Evolutionary conservation across 2,888 invertebrate species (phyloP).

Genomic region (Boloria euphrosyne): DNA sequence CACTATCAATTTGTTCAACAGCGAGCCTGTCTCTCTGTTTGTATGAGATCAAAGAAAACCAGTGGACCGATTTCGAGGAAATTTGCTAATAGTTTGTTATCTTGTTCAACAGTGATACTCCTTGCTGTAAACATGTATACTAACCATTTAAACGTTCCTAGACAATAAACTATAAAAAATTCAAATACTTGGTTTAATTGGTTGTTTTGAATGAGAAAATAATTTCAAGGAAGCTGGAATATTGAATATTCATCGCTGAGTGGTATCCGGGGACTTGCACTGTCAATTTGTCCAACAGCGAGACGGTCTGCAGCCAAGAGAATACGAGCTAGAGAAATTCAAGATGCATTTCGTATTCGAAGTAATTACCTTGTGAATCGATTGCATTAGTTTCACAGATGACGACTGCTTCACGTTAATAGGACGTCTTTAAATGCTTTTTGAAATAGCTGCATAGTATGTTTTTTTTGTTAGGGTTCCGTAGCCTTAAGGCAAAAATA

Average conservation of each 20-base stretch:
- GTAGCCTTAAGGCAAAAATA: too few relatives aligned
- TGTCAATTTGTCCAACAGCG: constrained; percentile 57
- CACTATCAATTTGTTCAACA: constrained; percentile 57
- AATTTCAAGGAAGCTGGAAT: constrained; percentile 41
- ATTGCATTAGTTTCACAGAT: not conserved
- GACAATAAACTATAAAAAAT: too few relatives aligned
- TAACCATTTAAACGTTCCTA: too few relatives aligned
- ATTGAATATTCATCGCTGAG: constrained; percentile 48
- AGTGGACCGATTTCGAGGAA: too few relatives aligned
- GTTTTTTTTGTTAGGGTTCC: too few relatives aligned
- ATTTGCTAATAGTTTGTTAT: too few relatives aligned
- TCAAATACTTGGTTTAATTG: too few relatives aligned
- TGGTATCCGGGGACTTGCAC: constrained; percentile 47
- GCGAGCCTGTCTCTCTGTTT: constrained; percentile 45
- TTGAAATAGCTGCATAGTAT: too few relatives aligned
- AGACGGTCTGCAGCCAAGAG: constrained; percentile 48
- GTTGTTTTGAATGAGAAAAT: not conserved
- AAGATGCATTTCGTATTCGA: constrained; percentile 16
- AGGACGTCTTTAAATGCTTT: too few relatives aligned
- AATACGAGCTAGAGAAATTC: constrained; percentile 17
- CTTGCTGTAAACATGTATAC: too few relatives aligned
- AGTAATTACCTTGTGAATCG: constrained; percentile 6
- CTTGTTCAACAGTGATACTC: too few relatives aligned
- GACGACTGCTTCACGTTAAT: not conserved
- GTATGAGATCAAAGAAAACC: too few relatives aligned